A percentile compares a stretch with the other conserved stretches of the same genome.
Conservation (phyloP, 2,888 invertebrate genomes). For the Odontocolon sp. region DNA sequence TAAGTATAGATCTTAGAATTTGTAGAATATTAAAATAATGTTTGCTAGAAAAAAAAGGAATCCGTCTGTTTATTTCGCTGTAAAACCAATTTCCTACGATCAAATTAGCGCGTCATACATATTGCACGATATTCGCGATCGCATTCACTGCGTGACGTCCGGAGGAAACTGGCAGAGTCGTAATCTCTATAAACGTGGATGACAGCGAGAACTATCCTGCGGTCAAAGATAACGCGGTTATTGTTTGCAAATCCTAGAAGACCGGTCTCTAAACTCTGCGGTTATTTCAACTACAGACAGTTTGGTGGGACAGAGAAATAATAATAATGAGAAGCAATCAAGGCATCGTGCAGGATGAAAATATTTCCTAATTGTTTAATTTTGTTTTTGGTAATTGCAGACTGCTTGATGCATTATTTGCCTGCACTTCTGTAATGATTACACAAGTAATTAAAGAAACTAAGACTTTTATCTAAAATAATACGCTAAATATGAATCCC, state of each 20-base stretch:
- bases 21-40: slow-evolving; percentile 66
- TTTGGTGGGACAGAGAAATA: background rate
- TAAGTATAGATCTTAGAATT: slow-evolving; percentile 59
- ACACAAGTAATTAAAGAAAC: too few species aligned
- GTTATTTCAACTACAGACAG: slow-evolving; percentile 18
- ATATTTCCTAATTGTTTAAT: background rate
- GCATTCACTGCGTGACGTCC: background rate
- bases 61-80: background rate
- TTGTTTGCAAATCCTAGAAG: slow-evolving; percentile 9
- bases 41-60: slow-evolving; percentile 63
- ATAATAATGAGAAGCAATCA: background rate
- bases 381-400: background rate
- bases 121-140: background rate
- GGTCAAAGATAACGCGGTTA: slow-evolving; percentile 26
- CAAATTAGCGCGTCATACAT: background rate
- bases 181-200: slow-evolving; percentile 36
- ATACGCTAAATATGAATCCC: too few species aligned
- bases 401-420: too few species aligned
- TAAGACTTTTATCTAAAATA: too few species aligned
- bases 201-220: slow-evolving; percentile 14
- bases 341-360: background rate
- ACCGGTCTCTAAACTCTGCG: background rate
- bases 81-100: background rate
- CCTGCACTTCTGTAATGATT: too few species aligned
- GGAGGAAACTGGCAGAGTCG: slow-evolving; percentile 17